These are phyloP conservation scores for Poliocrania exsul DNA, from an alignment of 2,797 vertebrate species.

Conservation along the genomic window DNA sequence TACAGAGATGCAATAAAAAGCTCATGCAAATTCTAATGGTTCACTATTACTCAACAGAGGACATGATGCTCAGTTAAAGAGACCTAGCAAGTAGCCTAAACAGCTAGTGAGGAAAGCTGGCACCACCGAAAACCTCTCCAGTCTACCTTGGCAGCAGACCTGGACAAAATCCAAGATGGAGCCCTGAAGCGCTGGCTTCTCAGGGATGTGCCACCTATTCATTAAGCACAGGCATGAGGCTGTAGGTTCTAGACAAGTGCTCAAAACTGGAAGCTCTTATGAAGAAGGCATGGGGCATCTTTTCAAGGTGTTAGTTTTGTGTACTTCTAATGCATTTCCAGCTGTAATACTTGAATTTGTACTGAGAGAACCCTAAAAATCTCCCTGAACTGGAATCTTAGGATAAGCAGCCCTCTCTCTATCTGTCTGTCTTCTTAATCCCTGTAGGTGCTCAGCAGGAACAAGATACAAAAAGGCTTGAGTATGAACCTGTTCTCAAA, in stretches of 20 bases:
- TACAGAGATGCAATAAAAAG: not conserved
- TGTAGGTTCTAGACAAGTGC: not conserved
- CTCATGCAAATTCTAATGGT: not conserved
- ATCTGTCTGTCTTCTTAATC: not conserved
- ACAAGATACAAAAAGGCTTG: not conserved
- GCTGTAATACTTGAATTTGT: not conserved
- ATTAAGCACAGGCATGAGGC: not conserved
- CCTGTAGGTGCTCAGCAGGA: not conserved
- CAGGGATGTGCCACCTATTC: not conserved
- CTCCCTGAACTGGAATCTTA: not conserved
- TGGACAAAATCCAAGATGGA: rapidly evolving
- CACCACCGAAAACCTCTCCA: not conserved
- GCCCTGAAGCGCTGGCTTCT: not conserved
- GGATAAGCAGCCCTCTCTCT: not conserved
- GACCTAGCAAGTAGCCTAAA: not conserved
- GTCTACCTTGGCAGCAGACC: not conserved
- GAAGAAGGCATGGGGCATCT: not conserved
- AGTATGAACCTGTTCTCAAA: not conserved
- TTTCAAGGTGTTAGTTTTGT: not conserved
- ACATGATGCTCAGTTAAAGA: not conserved
- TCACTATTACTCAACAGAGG: not conserved
- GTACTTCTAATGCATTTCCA: not conserved
- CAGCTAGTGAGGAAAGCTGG: not conserved
- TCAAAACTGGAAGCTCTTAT: not conserved
- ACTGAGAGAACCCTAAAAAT: not conserved